These are phyloP conservation scores for Lycophotia porphyrea DNA, from an alignment of 2,888 invertebrate species.

Conservation along the genomic window DNA sequence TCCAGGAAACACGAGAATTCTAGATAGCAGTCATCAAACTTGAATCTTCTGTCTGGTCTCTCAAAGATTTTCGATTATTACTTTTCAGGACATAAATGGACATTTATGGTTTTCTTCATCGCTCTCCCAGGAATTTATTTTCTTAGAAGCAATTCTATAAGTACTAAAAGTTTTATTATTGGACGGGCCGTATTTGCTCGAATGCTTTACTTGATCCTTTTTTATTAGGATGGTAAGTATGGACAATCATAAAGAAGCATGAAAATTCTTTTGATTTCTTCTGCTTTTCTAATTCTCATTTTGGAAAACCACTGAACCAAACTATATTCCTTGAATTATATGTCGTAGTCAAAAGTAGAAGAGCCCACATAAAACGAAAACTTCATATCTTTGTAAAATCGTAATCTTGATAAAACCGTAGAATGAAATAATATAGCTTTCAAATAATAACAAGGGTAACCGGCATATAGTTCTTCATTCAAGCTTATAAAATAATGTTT, in stretches of 20 bases:
- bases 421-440: too few species aligned
- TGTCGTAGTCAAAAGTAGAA: not conserved
- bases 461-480: conserved; percentile 17
- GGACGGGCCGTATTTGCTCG: not conserved
- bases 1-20: conserved; percentile 7
- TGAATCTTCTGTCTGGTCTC: conserved; percentile 3
- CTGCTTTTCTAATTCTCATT: not conserved
- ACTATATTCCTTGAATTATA: too few species aligned
- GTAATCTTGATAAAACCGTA: not conserved
- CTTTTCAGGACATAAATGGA: conserved; percentile 17
- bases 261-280: not conserved
- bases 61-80: conserved; percentile 15
- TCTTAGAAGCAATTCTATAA: conserved; percentile 16
- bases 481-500: conserved; percentile 37
- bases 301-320: not conserved
- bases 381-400: not conserved
- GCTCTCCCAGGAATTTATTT: conserved; percentile 14
- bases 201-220: conserved; percentile 18
- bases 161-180: conserved; percentile 38
- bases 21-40: conserved; percentile 26
- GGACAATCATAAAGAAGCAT: not conserved
- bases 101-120: conserved; percentile 28
- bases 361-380: not conserved
- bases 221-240: conserved; percentile 17
- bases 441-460: not conserved